These are phyloP conservation scores for Oncorhynchus clarkii DNA, from an alignment of 2,113 vertebrate genomes.

Conservation along the genomic window DNA sequence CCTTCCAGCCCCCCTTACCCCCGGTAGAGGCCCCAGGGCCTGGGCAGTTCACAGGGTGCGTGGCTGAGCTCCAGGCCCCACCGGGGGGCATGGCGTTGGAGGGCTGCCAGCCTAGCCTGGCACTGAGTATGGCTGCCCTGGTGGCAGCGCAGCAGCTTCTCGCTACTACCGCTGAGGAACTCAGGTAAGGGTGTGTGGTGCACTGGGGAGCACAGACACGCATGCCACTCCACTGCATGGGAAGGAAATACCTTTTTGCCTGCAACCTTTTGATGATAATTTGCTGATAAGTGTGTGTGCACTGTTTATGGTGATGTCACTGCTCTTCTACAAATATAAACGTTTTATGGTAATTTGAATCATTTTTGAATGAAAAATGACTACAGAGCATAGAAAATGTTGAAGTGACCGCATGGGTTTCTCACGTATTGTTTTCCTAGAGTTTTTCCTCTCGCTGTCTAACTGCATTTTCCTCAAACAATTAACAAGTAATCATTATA, in stretches of 20 bases:
- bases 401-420: not conserved
- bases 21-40: slow-evolving; percentile 81
- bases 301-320: not conserved
- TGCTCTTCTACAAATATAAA: not conserved
- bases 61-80: slow-evolving; percentile 68
- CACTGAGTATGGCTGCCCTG: slow-evolving; percentile 73
- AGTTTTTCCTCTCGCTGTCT: not conserved
- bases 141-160: slow-evolving; percentile 80
- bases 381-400: not conserved
- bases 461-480: not conserved
- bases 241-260: not conserved
- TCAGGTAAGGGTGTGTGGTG: slow-evolving; percentile 83
- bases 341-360: not conserved
- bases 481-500: not conserved
- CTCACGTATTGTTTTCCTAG: not conserved
- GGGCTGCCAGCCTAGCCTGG: slow-evolving; percentile 72
- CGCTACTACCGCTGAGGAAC: slow-evolving; percentile 79
- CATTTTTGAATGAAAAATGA: not conserved
- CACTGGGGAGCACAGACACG: not conserved
- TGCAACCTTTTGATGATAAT: not conserved
- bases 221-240: not conserved
- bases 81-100: slow-evolving; percentile 74
- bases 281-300: not conserved
- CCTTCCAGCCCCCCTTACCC: slow-evolving; percentile 96
- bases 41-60: slow-evolving; percentile 58